These are phyloP conservation scores for Teleopsis dalmanni DNA, from an alignment of 1,140 invertebrate species.

Conservation along the genomic window DNA sequence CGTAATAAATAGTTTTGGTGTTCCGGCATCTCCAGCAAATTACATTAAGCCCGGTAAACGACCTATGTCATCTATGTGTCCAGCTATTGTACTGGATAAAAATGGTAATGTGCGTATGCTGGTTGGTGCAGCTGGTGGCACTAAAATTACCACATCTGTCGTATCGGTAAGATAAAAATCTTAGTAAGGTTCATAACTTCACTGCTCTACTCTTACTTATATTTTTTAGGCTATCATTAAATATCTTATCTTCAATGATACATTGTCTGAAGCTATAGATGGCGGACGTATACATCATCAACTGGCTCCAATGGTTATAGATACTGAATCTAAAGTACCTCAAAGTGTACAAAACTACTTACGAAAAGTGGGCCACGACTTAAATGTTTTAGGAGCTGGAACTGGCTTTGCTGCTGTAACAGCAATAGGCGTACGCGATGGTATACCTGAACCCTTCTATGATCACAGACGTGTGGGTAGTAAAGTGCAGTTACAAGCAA, in stretches of 20 bases:
- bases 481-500: conserved; percentile 38
- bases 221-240: conserved; percentile 55
- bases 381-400: conserved; percentile 37
- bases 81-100: conserved; percentile 72
- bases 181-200: no score
- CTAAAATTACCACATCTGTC: conserved; percentile 80
- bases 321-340: conserved; percentile 27
- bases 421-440: conserved; percentile 40
- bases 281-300: conserved; percentile 87
- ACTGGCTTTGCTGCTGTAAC: conserved; percentile 49
- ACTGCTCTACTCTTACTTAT: not conserved
- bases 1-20: conserved; percentile 68
- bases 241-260: conserved; percentile 62
- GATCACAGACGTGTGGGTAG: conserved; percentile 48
- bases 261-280: conserved; percentile 74
- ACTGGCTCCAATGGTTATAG: conserved; percentile 72
- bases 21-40: conserved; percentile 75
- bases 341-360: conserved; percentile 29
- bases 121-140: conserved; percentile 86
- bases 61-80: conserved; percentile 91
- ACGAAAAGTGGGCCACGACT: conserved; percentile 41
- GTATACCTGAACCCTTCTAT: conserved; percentile 36
- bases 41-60: conserved; percentile 76
- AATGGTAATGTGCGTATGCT: conserved; percentile 70
- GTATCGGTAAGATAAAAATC: conserved; percentile 29